Evolutionary conservation across 2,888 invertebrate genomes (phyloP), one percentile per base, ranked within the genome.

Genomic region (Pachycephus smyrnensis): DNA sequence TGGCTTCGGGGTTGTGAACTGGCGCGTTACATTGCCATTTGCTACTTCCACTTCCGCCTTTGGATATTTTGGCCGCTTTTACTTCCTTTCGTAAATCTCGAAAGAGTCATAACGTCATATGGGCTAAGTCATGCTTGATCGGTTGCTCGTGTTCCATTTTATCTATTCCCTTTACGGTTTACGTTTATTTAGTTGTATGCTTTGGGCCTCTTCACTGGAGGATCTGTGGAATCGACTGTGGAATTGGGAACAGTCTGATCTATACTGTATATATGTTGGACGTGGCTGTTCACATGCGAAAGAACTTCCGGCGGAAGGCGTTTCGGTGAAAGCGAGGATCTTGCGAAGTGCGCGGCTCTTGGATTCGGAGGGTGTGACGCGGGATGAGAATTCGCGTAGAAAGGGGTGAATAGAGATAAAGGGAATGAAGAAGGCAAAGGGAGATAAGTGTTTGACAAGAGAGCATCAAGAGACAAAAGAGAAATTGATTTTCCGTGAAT

Each of bases 401-500:
- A 6, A 40, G 6, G 40, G 15, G 0, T 1, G 15, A 40, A 40
- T 15, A 15, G 15, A 15, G 40, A 15, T 15, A 15, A 40, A 40
- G 40, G 40, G 15, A 40, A 15, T 4, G 40, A 40, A 40, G 40
- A 15, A 15, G 40, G 40, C 6, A 15, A 6, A 40, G 6, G 40
- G 40, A 40, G 40, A 40, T 40, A 40, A 1, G 40, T 40, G 40
- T 15, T 40, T 6, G 40, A 15, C 15, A 15, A 40, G 40, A 40
- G 15, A 40, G 40, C 40, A 15, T 69, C 75, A 33, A 68, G 73
- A 81, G 81, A 82, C 82, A 83, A 84, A 80, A 79, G 80, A 80
- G 80, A 82, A 85, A 86, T 86, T 86, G 87, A 87, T 86, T 86
- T 84, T 81, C 82, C 80, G 81, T 82, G 83, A 86, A 85, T 86